Base-by-base conservation (phyloP, 2,797 vertebrate genomes). In the Malurus leucopterus region DNA sequence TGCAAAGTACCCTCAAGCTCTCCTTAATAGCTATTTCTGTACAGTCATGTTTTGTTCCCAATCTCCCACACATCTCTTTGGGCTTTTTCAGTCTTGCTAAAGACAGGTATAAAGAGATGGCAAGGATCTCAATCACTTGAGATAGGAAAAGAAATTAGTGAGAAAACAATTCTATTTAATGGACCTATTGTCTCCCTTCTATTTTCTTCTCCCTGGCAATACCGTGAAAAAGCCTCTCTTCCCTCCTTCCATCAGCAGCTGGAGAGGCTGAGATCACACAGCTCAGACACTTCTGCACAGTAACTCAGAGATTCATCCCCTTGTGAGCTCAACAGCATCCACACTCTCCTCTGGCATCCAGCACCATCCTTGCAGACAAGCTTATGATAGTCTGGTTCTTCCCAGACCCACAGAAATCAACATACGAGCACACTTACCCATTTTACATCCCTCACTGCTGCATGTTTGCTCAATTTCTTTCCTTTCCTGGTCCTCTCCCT, bases 91-190 rank as follows among this genome's bases (percentile, higher is more conserved):
- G 69, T 88, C 53, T 84, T 67, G 53, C 62, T 76, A 50, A 75
- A 86, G 77, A 84, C 58, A 74, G 41, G 58, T 87, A 85, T 53
- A 88, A 93, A 83, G 71, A 90, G 61, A 85, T 15, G 13, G 54
- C 70, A 73, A 86, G 30, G 38, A 91, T 88, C 79, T 88, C 89
- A 72, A 58, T 68, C 63, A 46, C 65, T 41, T 63, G 27, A 83
- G 58, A 89, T 46, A 19, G 32, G 54, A 64, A 88, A 84, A 84
- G 17, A 91, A 86, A 91, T 40, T 63, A 53, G 84, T 86, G 78
- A 86, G 81, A 90, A 95, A 90, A 55, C 51, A 72, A 72, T 88
- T 91, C 68, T 73, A 69, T 75, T 88, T 90, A 92, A 84, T 47
- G 74, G 84, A 61, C 23, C 65, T 67, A 46, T 63, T 93, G 72